Base-by-base conservation (phyloP, 30 jellyfish, hydroid and myxozoan genomes). In the Hydractinia symbiolongicarpus region DNA sequence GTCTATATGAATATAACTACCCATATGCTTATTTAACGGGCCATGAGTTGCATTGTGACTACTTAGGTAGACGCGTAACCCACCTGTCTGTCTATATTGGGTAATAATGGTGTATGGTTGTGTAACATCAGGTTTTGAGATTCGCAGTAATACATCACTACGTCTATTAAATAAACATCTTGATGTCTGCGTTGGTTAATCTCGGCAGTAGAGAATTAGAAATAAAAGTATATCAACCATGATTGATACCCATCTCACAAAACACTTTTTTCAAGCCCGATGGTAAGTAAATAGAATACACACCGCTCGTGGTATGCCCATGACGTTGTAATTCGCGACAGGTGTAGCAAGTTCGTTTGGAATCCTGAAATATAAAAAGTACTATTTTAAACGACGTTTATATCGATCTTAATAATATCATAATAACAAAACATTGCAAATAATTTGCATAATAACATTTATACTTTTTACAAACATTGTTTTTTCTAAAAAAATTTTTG, bases 191-290 rank as follows among this genome's bases (percentile, higher is more conserved):
- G 51, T 67, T 81, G 54, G 58, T 83, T 58, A 83, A 49, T 61
- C 11, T 73, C 40, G 85, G 14, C 58, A 83, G 21, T n/a, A 73
- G 9, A n/a, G 58, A 61, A 5, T 13, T 55, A 5, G 91, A 68
- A 54, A 83, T 52, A 73, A 83, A 83, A 16, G 91, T 83, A 60
- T 83, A 83, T 4, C 85, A 81, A 14, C 91, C 91, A 14, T 85
- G 85, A 21, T 83, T 83, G 4, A 68, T 83, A n/a, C 53, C 91
- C 91, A 83, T 83, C 40, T 83, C 91, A 58, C 91, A 83, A 49
- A 55, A 83, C 58, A 83, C 91, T 11, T 30, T 81, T 49, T 54
- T 40, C 20, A 49, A 8, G n/a, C 91, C 91, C 16, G 82, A 60
- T 72, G 84, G 85, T 8, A 83, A 72, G 8, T n/a, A 58, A 14